Base-by-base conservation (phyloP, 1,140 invertebrate species). In the Diuraphis noxia region DNA sequence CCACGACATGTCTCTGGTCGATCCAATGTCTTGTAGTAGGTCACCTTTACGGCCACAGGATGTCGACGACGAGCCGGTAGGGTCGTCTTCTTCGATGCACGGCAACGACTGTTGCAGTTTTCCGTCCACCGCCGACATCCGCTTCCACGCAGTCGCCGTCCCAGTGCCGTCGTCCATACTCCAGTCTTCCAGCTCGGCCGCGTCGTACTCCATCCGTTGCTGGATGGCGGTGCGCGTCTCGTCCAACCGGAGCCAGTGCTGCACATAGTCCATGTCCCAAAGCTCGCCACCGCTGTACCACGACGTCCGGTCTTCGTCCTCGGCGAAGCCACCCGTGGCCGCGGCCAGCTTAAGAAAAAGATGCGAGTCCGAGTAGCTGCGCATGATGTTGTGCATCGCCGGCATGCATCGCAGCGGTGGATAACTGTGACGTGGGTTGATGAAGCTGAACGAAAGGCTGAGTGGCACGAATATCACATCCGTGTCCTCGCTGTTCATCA, bases 181-280 rank as follows among this genome's bases (percentile, higher is more conserved):
- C 96, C 96, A 97, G 93, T 97, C 96, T 94, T 97, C 96, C 88
- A 97, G 93, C 93, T 97, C 96, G 10, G 96, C 95, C 92, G 95
- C 95, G 93, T 96, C 96, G 93, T 96, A 97, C 93, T 96, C 96
- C 92, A 96, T 94, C 93, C 96, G 96, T 92, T 96, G 95, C 93
- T 96, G 96, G 41, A 95, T 92, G 3, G 95, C 95, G 92, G 95
- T 96, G 92, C 96, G 94, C 0, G 96, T 95, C 92, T 96, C 96
- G 93, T 96, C 96, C 92, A 96, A 93, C 93, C 94, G 94, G 49
- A 97, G 93, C 96, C 96, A 97, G 92, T 96, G 96, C 93, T 96
- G 96, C 49, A 97, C 95, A 92, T 96, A 97, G 93, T 96, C 96
- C 8, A 96, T 95, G 93, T 97, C 96, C 94, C 96, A 96, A 85